These are phyloP conservation scores for Gambusia holbrooki DNA, from an alignment of 2,113 vertebrate genomes.

Conservation along the genomic window DNA sequence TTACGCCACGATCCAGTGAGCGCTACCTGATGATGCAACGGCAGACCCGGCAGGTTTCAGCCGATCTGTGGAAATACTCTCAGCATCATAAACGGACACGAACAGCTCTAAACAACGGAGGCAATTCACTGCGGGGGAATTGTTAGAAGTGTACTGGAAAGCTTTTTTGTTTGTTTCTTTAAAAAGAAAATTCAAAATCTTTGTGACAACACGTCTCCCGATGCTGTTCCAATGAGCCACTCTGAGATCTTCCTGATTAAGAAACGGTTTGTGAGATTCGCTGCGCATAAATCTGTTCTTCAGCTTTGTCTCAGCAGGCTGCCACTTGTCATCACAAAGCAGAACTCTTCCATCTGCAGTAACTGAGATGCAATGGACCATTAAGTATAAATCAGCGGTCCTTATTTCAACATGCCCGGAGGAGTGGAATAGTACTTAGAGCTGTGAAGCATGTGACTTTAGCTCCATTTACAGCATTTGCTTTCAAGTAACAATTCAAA, in stretches of 20 bases:
- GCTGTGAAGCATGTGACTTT: constrained; percentile 46
- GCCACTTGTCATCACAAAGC: constrained; percentile 33
- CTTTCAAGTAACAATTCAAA: background rate
- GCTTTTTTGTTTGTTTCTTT: background rate
- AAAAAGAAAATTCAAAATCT: background rate
- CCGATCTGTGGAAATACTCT: constrained; percentile 44
- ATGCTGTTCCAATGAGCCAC: constrained; percentile 17
- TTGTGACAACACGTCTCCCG: background rate
- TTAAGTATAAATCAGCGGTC: constrained; percentile 73
- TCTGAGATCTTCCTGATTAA: constrained; percentile 36
- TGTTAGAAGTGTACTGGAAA: constrained; percentile 19
- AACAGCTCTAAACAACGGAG: constrained; percentile 40
- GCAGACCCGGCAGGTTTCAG: constrained; percentile 56
- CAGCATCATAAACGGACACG: constrained; percentile 70
- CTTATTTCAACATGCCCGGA: constrained; percentile 68
- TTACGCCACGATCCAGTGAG: constrained; percentile 49
- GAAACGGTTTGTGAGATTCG: constrained; percentile 53
- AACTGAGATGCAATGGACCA: constrained; percentile 80
- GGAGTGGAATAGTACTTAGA: constrained; percentile 73
- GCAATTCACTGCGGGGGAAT: constrained; percentile 41
- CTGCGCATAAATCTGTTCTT: constrained; percentile 2
- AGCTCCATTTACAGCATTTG: constrained; percentile 28
- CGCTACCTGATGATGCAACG: constrained; percentile 56
- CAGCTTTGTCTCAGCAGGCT: constrained; percentile 1
- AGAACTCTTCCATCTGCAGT: constrained; percentile 68